Percentiles rank a stretch among this genome's conserved stretches.
Evolutionary conservation across 2,797 vertebrate genomes (phyloP).

Genomic region (Coluber constrictor): DNA sequence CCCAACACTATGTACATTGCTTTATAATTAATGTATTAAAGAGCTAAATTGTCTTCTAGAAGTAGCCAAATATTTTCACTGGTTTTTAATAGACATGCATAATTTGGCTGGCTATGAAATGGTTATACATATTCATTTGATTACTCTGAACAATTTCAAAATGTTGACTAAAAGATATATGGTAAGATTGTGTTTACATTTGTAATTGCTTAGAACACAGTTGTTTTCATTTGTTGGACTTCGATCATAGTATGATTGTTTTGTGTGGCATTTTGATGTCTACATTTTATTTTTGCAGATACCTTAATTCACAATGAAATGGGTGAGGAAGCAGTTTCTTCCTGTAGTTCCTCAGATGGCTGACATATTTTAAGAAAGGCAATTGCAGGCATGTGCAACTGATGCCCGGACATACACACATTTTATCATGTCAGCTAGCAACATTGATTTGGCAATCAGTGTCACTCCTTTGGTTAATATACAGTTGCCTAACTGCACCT

Average conservation of each 20-base stretch:
- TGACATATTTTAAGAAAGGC: slow-evolving; percentile 63
- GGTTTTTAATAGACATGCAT: not conserved
- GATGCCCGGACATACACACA: slow-evolving; percentile 32
- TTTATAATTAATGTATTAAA: not conserved
- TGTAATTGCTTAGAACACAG: slow-evolving; percentile 17
- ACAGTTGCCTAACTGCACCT: slow-evolving; percentile 41
- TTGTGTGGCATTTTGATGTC: slow-evolving; percentile 58
- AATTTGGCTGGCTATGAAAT: not conserved
- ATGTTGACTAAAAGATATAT: not conserved
- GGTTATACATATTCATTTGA: not conserved
- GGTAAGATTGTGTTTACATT: slow-evolving; percentile 9
- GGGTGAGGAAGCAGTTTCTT: slow-evolving; percentile 54
- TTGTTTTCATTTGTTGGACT: slow-evolving; percentile 4
- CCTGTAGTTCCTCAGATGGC: slow-evolving; percentile 58
- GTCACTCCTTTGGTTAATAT: slow-evolving; percentile 45
- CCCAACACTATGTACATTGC: not conserved
- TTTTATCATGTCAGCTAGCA: slow-evolving; percentile 39
- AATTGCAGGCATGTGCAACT: slow-evolving; percentile 58
- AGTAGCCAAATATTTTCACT: not conserved
- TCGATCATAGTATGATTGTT: slow-evolving; percentile 3
- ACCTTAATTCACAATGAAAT: slow-evolving; percentile 29
- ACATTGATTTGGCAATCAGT: slow-evolving; percentile 45
- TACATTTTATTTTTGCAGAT: slow-evolving; percentile 60
- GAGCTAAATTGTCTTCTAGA: not conserved
- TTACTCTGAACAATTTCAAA: not conserved